Evolutionary conservation across 2,113 vertebrate species (phyloP).

Genomic region (Crotophaga sulcirostris): DNA sequence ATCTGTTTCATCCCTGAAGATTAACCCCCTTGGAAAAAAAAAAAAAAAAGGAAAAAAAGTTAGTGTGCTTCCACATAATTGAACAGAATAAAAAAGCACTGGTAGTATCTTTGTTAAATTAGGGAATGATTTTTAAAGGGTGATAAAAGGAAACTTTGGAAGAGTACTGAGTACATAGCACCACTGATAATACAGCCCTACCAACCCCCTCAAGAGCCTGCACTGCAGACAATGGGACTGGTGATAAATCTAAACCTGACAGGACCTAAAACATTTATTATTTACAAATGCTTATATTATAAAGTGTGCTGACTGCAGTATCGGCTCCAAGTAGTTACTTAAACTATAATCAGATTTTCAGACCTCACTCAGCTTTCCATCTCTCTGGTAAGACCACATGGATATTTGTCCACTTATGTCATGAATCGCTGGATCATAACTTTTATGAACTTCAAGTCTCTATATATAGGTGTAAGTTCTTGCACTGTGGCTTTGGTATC

Average conservation of each 20-base stretch:
- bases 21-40: conserved; percentile 65
- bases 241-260: conserved; percentile 37
- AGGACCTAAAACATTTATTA: neutral
- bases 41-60: neutral
- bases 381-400: neutral
- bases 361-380: neutral
- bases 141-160: conserved; percentile 61
- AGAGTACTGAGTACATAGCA: conserved; percentile 31
- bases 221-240: neutral
- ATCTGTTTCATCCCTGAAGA: conserved; percentile 80
- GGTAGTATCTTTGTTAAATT: conserved; percentile 65
- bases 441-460: neutral
- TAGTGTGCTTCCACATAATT: conserved; percentile 61
- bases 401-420: neutral
- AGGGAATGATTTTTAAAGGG: conserved; percentile 69
- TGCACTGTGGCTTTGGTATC: neutral
- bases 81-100: conserved; percentile 68
- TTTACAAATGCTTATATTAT: neutral
- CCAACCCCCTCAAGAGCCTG: neutral
- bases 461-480: neutral
- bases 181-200: conserved; percentile 47
- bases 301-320: conserved; percentile 15
- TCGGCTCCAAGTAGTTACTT: neutral
- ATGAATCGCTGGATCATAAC: neutral
- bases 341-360: conserved; percentile 29